Evolutionary conservation across 2,797 vertebrate species (phyloP).

Genomic region (Poecile montanus): DNA sequence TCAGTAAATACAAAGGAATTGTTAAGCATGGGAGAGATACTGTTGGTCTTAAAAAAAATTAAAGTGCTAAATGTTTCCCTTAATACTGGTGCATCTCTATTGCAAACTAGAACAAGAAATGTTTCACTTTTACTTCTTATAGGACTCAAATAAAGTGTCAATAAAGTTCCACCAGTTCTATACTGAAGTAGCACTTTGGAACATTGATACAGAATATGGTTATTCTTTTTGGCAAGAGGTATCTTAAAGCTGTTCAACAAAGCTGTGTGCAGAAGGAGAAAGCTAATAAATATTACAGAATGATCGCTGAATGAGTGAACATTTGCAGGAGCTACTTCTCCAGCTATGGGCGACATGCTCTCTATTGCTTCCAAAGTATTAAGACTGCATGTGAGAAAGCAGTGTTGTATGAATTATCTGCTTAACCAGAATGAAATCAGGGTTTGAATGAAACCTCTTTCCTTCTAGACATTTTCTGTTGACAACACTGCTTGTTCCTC

Average conservation of each 20-base stretch:
- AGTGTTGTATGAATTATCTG: neutral
- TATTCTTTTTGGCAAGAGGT: conserved; percentile 60
- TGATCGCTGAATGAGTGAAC: neutral
- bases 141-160: neutral
- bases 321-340: neutral
- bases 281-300: conserved; percentile 13
- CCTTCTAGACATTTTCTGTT: neutral
- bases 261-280: neutral
- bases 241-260: conserved; percentile 62
- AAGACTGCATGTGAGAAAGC: neutral
- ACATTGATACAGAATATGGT: neutral
- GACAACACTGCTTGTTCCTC: neutral
- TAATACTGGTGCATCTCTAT: neutral
- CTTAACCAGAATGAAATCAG: neutral
- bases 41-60: neutral
- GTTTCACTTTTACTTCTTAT: neutral
- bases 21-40: neutral
- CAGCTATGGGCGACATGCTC: neutral
- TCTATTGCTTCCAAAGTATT: neutral
- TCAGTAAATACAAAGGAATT: conserved; percentile 3
- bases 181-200: conserved; percentile 46
- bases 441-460: neutral
- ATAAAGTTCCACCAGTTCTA: conserved; percentile 22
- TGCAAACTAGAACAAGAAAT: neutral
- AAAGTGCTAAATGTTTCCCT: conserved; percentile 38